Evolutionary conservation across 2,888 invertebrate species (phyloP).

Genomic region (Plemyria rubiginata): DNA sequence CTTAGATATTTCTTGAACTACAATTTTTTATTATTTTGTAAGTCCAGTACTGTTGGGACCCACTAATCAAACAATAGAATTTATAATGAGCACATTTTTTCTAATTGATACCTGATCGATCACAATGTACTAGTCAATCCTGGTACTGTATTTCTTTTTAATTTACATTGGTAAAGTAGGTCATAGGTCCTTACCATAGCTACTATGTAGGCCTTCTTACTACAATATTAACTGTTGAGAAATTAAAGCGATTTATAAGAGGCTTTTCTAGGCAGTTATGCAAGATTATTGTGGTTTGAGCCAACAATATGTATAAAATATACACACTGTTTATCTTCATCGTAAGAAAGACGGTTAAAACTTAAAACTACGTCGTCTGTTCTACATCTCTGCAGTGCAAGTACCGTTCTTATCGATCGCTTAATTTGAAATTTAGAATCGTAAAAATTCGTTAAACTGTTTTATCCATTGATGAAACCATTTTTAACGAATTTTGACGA

Average conservation of each 20-base stretch:
- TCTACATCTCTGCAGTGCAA: no score
- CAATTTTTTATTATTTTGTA: conserved; percentile 49
- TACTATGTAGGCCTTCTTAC: conserved; percentile 12
- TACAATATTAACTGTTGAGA: conserved; percentile 16
- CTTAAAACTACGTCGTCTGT: conserved; percentile 41
- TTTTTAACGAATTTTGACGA: no score
- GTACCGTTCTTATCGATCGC: no score
- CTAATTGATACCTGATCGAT: conserved; percentile 40
- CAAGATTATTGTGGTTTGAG: background rate
- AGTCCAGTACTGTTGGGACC: conserved; percentile 56
- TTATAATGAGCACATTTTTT: conserved; percentile 31
- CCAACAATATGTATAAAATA: conserved; percentile 4
- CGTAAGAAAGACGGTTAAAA: conserved; percentile 5
- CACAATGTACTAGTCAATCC: conserved; percentile 60
- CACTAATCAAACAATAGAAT: conserved; percentile 30
- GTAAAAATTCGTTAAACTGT: no score
- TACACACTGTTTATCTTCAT: conserved; percentile 6
- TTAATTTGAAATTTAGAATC: no score
- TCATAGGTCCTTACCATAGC: background rate
- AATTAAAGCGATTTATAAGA: background rate
- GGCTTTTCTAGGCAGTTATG: conserved; percentile 2
- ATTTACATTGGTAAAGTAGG: conserved; percentile 51
- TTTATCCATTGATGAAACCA: no score
- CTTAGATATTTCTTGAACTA: conserved; percentile 46
- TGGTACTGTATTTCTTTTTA: conserved; percentile 49